A percentile compares a stretch with the other conserved stretches of the same genome.
Evolutionary conservation across 1,140 invertebrate genomes (phyloP).

Genomic region (Anastatus disparis): DNA sequence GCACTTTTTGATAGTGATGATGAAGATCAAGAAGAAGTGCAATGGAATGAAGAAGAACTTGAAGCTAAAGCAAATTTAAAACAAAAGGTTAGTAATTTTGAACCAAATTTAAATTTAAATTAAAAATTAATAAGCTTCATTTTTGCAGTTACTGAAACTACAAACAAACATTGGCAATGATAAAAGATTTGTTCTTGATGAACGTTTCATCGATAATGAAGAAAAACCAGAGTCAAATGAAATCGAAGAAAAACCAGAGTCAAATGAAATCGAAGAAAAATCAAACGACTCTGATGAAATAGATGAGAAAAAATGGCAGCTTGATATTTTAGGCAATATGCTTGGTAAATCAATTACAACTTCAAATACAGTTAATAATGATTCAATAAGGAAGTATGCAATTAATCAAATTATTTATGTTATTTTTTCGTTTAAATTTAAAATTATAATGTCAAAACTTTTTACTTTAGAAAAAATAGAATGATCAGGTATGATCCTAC

Average conservation of each 20-base stretch:
- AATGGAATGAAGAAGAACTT: slow-evolving; percentile 62
- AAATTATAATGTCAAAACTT: neutral
- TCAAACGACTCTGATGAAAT: slow-evolving; percentile 53
- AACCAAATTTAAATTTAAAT: neutral
- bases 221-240: slow-evolving; percentile 43
- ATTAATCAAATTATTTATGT: no score
- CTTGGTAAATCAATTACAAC: slow-evolving; percentile 60
- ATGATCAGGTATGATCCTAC: slow-evolving; percentile 74
- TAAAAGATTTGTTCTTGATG: slow-evolving; percentile 70
- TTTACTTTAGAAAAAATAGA: slow-evolving; percentile 44
- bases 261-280: slow-evolving; percentile 49
- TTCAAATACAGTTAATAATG: neutral
- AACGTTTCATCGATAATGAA: slow-evolving; percentile 69
- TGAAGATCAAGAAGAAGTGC: slow-evolving; percentile 66
- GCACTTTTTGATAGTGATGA: slow-evolving; percentile 68
- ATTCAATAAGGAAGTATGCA: slow-evolving; percentile 16
- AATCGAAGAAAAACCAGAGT: slow-evolving; percentile 47
- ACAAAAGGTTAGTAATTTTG: slow-evolving; percentile 31
- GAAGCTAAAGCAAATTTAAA: slow-evolving; percentile 43
- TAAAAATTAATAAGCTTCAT: neutral
- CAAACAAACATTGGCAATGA: slow-evolving; percentile 65
- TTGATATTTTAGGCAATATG: slow-evolving; percentile 70
- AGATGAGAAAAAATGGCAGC: slow-evolving; percentile 69
- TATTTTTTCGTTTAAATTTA: neutral
- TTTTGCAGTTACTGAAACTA: slow-evolving; percentile 34